Base-by-base conservation (phyloP, 2,888 invertebrate species). In the Mesorhabditis spiculigera region DNA sequence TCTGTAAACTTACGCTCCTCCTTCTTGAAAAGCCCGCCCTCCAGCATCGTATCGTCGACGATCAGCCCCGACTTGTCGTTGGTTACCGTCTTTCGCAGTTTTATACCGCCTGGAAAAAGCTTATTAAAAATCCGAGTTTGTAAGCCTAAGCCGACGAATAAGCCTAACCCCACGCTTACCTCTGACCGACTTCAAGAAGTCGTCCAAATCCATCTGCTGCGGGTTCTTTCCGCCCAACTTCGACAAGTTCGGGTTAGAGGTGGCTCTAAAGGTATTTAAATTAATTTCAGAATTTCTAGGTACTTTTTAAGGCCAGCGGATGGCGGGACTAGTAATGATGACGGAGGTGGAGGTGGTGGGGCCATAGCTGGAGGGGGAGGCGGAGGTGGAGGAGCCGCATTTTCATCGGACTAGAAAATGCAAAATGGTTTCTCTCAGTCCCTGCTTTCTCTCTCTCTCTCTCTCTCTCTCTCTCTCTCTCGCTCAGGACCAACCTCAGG, bases 31-130 rank as follows among this genome's bases (percentile, higher is more conserved):
- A 50, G 58, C 58, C 58, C 58, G 58, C 58, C 58, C 62, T 71
- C 70, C 43, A 71, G 68, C 75, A 78, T 71, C 64, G 79, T 78
- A 13, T 81, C 81, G 67, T 79, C 79, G 61, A 82, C 72, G 45
- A 81, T 70, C 61, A 79, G 68, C n/a, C 80, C 81, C 58, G 74
- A 74, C 66, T 81, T 82, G 75, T 82, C 82, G 58, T 78, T 78
- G 16, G 83, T 83, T 6, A 76, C 76, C 6, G 81, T 74, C 64
- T 82, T 83, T 61, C 75, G 67, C 64, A 83, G 65, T 28, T 72
- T 72, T 45, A 82, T 68, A 43, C 82, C 82, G 44, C 77, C 73
- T 67, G 58, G n/a, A 45, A 16, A 44, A 8, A 16, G 44, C 0
- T 42, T n/a, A 5, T 5, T 43, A 6, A 13, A 0, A 5, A 13